Evolutionary conservation across 2,797 vertebrate species (phyloP), one percentile per base, ranked within the genome.

Genomic region (Psittacula echo): DNA sequence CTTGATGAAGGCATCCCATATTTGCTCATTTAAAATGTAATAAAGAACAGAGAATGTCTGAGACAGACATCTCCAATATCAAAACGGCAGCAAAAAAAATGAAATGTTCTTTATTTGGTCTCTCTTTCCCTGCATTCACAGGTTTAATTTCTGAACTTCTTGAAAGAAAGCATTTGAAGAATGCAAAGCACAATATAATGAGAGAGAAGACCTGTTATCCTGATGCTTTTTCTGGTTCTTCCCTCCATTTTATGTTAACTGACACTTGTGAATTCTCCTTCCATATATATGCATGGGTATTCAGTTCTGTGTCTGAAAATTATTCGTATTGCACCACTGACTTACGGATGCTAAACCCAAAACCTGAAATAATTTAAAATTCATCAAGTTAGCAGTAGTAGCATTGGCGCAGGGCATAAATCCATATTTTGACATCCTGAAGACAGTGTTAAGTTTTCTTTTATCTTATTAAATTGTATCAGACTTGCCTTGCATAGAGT

Each of bases 391-490:
- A 95, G 85, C 85, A 85, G 62, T 20, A 79, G 76, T 5, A 83
- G 53, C 70, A 41, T 10, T 75, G 74, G 53, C 5, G 73, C n/a
- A 68, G 34, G 37, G 24, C 90, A 91, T 88, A 93, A 96, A 94
- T 95, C 90, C 78, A 47, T 91, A 90, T 93, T 96, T 88, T 95
- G 94, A 91, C 95, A 93, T 87, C 50, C 74, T 87, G 83, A 76
- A 85, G 87, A 94, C 85, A 87, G 87, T 5, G 62, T 73, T 91
- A 91, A 91, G 90, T 87, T 96, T 95, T 94, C 80, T 95, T 91
- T 96, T 97, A 87, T 93, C 86, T 95, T 96, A 93, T 95, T 93
- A 95, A 95, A 95, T 95, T 79, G 80, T 85, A 96, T 87, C 90
- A 86, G 86, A 56, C 75, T 87, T 84, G 71, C 71, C 88, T 89